Conservation (phyloP, 2,888 invertebrate species). For the Scaptodrosophila latifasciaeformis region DNA sequence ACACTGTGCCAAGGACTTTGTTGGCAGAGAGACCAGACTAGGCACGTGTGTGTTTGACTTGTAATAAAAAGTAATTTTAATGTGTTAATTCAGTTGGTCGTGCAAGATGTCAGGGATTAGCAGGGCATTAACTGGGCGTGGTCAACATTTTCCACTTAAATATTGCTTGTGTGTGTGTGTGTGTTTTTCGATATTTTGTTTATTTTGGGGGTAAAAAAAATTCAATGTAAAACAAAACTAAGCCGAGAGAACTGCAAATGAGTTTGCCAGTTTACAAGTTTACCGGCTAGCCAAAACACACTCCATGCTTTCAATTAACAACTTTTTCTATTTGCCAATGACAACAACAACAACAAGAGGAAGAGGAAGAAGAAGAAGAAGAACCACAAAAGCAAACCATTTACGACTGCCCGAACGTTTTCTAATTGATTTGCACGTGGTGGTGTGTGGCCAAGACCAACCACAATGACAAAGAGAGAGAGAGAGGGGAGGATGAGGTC, state of each 20-base stretch:
- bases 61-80: constrained; percentile 63
- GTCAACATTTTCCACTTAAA: not conserved
- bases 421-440: constrained; percentile 56
- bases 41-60: constrained; percentile 29
- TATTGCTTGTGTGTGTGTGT: not conserved
- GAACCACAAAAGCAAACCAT: not conserved
- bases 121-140: constrained; percentile 12
- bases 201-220: too few species aligned
- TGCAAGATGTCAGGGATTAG: constrained; percentile 40
- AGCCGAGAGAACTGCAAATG: not conserved
- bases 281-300: constrained; percentile 21
- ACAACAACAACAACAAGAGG: constrained; percentile 17
- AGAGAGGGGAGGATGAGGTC: not conserved
- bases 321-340: constrained; percentile 39
- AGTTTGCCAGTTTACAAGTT: not conserved
- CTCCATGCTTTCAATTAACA: constrained; percentile 58
- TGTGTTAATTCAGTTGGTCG: constrained; percentile 62
- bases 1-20: constrained; percentile 9
- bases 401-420: constrained; percentile 17
- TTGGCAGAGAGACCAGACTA: too few species aligned
- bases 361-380: too few species aligned
- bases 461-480: not conserved
- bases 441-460: constrained; percentile 11
- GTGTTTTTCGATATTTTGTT: too few species aligned
- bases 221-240: too few species aligned